phyloP scores from a whole-genome alignment of 2,113 vertebrate genomes.

The Taurulus bubalis region DNA sequence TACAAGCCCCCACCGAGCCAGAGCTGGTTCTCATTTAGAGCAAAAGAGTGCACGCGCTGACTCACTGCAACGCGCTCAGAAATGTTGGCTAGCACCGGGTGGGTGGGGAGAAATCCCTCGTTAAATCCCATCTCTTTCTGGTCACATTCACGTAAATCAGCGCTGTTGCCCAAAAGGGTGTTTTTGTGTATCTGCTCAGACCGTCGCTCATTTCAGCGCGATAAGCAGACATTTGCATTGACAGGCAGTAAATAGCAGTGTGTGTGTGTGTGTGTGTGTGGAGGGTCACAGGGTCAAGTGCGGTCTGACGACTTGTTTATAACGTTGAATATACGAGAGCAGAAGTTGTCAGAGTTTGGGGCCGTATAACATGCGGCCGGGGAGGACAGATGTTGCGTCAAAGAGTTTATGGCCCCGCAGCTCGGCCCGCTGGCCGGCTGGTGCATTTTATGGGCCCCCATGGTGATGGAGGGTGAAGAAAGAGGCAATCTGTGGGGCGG shows the following conservation, averaged over 20 bases:
- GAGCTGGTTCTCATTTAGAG: constrained; percentile 48
- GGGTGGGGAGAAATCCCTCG: constrained; percentile 40
- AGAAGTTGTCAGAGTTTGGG: constrained; percentile 6
- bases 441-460: constrained; percentile 45
- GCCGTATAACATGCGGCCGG: constrained; percentile 25
- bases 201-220: background rate
- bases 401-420: constrained; percentile 49
- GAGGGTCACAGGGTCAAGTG: background rate
- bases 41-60: background rate
- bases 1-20: background rate
- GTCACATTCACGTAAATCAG: constrained; percentile 46
- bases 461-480: constrained; percentile 34
- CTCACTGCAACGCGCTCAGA: constrained; percentile 19
- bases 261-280: background rate
- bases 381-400: constrained; percentile 59
- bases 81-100: constrained; percentile 3
- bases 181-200: constrained; percentile 9
- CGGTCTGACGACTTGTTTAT: constrained; percentile 14
- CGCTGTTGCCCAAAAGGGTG: background rate
- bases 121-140: constrained; percentile 14
- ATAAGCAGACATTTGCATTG: constrained; percentile 2
- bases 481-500: background rate
- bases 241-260: background rate
- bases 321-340: constrained; percentile 1
- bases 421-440: background rate